phyloP scores from a whole-genome alignment of 2,113 vertebrate genomes.

The Rhynchomys soricoides region DNA sequence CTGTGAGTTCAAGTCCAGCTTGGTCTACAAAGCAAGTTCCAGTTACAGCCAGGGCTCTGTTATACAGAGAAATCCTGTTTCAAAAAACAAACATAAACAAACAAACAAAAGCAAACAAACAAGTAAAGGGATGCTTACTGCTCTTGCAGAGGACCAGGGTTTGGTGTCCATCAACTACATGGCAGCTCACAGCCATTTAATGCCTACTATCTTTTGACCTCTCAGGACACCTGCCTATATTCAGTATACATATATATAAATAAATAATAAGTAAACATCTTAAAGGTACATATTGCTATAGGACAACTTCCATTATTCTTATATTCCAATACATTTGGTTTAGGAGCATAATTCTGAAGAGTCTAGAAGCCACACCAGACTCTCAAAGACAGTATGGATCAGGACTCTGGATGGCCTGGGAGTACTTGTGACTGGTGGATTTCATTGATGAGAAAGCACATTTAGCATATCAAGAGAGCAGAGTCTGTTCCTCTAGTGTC shows the following conservation, averaged over 20 bases:
- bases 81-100: background rate
- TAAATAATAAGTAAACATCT: background rate
- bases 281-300: background rate
- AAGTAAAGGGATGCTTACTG: background rate
- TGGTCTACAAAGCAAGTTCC: background rate
- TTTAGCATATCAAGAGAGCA: background rate
- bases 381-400: background rate
- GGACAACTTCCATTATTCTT: background rate
- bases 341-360: background rate
- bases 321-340: conserved; percentile 6
- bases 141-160: background rate
- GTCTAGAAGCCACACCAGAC: background rate
- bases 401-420: background rate
- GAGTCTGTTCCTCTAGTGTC: background rate
- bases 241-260: background rate
- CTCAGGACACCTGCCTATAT: background rate
- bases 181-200: background rate
- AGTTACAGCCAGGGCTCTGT: background rate
- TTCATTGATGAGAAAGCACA: background rate
- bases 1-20: background rate
- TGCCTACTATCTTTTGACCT: background rate
- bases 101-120: background rate
- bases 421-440: background rate
- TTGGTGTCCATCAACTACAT: background rate
- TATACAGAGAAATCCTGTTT: too few relatives aligned